These are phyloP conservation scores for Diuraphis noxia DNA, from an alignment of 1,140 invertebrate genomes.

Conservation along the genomic window DNA sequence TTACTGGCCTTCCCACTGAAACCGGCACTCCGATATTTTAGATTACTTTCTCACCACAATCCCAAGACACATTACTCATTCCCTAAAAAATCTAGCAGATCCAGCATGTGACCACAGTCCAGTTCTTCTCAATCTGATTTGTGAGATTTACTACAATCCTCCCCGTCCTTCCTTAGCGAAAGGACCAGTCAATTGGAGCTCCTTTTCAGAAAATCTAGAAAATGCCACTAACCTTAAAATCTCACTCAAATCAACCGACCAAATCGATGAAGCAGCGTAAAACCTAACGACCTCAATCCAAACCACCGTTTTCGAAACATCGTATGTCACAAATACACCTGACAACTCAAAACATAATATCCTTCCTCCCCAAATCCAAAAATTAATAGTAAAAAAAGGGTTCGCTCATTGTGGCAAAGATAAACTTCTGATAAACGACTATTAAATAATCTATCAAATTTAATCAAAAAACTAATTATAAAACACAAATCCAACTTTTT, in stretches of 20 bases:
- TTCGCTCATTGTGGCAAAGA: neutral
- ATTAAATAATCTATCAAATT: conserved; percentile 28
- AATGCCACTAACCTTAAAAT: neutral
- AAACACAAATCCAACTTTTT: conserved; percentile 30
- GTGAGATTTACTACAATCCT: neutral
- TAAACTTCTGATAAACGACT: neutral
- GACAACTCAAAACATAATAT: too few species aligned
- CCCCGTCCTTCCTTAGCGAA: neutral
- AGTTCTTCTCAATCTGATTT: conserved; percentile 38
- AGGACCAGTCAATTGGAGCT: neutral
- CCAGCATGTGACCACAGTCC: conserved; percentile 57
- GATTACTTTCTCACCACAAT: conserved; percentile 58
- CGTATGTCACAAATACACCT: too few species aligned
- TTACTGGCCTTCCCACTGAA: conserved; percentile 59
- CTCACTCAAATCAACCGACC: conserved; percentile 3
- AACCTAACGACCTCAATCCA: neutral
- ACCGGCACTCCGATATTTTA: conserved; percentile 59
- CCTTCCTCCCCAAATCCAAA: neutral
- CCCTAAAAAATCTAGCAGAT: conserved; percentile 50
- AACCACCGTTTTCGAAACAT: too few species aligned
- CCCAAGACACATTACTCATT: neutral
- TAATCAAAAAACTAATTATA: conserved; percentile 29
- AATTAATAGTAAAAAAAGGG: conserved; percentile 21
- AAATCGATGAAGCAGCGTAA: conserved; percentile 5
- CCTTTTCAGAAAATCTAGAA: conserved; percentile 12